These are phyloP conservation scores for Coracias cyanogaster DNA, from an alignment of 2,797 vertebrate species.

Conservation along the genomic window DNA sequence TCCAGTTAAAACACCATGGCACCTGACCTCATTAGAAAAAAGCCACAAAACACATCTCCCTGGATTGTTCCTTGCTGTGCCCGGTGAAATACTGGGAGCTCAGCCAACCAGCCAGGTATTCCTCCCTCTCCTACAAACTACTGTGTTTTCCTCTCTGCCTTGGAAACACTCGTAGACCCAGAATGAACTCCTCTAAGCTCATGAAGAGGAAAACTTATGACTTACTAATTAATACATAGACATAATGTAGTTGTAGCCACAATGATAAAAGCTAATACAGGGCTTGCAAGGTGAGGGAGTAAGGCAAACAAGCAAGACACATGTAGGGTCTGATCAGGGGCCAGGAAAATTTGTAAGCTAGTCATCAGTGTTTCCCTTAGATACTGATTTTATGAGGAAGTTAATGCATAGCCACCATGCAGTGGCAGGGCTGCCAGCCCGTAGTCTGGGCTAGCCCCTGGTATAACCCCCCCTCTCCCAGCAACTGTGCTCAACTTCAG, in stretches of 20 bases:
- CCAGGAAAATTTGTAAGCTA: background rate
- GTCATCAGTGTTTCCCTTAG: background rate
- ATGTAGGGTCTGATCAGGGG: background rate
- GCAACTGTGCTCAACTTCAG: background rate
- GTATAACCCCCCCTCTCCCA: background rate
- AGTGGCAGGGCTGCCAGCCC: background rate
- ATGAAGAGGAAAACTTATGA: background rate
- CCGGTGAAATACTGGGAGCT: background rate
- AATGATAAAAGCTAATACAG: background rate
- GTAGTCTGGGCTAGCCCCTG: background rate
- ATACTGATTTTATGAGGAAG: background rate
- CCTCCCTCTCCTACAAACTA: background rate
- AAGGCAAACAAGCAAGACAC: background rate
- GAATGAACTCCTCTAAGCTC: background rate
- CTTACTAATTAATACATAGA: background rate
- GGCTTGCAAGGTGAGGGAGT: background rate
- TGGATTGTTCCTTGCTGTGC: background rate
- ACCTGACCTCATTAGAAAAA: conserved; percentile 25
- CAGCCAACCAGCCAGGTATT: background rate
- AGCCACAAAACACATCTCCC: background rate
- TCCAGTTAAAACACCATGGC: background rate
- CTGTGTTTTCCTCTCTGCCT: background rate
- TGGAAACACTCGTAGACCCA: background rate
- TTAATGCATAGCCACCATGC: background rate
- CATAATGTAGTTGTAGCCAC: background rate